Evolutionary conservation across 2,888 invertebrate species (phyloP), one percentile per base, ranked within the genome.

Genomic region (Hemicrepidius hirtus): DNA sequence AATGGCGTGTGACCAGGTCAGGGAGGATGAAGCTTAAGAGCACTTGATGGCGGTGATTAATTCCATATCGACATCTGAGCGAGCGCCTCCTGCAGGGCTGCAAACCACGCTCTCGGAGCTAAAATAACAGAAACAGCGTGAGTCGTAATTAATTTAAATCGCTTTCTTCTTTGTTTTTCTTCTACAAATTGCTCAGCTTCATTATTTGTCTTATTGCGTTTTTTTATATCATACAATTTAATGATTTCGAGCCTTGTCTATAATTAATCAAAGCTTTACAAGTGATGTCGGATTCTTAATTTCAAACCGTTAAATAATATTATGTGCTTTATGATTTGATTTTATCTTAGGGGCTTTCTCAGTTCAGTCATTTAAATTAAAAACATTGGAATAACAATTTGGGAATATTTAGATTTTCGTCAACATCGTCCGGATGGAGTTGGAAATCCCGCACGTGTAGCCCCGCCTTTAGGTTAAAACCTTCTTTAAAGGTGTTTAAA

Each of bases 121-220:
- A 81, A 84, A 84, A 84, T 84, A 84, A 84, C 84, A 83, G 82
- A 83, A 84, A 81, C 84, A 84, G 84, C 84, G 80, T 82, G 84
- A 82, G 81, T 74, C 80, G 80, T 83, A 84, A 84, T 84, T 84
- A 84, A 84, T 84, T 84, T 83, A 82, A 83, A 84, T 83, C 79
- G 80, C 78, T 77, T 80, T 79, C 76, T 79, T 77, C 57, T 78
- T 79, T 73, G 44, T 69, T 73, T 50, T 53, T 62, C 50, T 53
- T 55, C 9, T 69, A 69, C 73, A 70, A 74, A 74, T 74, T 74
- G 62, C 62, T 12, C 59, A n/a, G 37, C 63, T 40, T 57, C 24
- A 53, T 66, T 60, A 50, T 60, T 50, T 68, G 59, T 68, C 49
- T 68, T 50, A 68, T 57, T 20, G 60, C 18, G 35, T 69, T 53